A percentile compares a stretch with the other conserved stretches of the same genome.
Conservation (phyloP, 2,113 vertebrate genomes). For the Cheilinus undulatus region DNA sequence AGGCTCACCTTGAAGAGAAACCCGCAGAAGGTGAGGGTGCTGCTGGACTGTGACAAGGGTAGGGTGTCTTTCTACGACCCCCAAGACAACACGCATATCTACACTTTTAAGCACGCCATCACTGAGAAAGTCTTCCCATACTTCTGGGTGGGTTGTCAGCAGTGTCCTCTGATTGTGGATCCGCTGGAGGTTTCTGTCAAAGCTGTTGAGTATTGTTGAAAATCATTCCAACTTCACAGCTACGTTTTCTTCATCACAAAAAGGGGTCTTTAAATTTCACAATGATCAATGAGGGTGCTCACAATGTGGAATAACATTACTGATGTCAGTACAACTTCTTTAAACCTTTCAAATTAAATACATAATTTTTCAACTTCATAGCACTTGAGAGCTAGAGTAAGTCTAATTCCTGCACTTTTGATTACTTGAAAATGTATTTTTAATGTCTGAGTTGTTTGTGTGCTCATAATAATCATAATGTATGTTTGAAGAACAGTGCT, state of each 20-base stretch:
- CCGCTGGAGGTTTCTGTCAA: slow-evolving; percentile 60
- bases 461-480: not conserved
- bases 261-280: not conserved
- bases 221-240: not conserved
- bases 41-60: slow-evolving; percentile 75
- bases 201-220: slow-evolving; percentile 19
- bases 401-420: not conserved
- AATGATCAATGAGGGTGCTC: too few species aligned
- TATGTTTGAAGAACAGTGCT: not conserved
- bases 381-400: not conserved
- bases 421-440: not conserved
- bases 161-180: slow-evolving; percentile 63
- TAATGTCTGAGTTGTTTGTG: not conserved
- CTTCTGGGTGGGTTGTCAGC: slow-evolving; percentile 79
- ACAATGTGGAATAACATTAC: not conserved
- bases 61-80: slow-evolving; percentile 70
- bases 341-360: not conserved
- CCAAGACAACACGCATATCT: slow-evolving; percentile 59
- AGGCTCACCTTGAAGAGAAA: slow-evolving; percentile 67
- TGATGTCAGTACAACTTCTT: not conserved
- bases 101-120: slow-evolving; percentile 78
- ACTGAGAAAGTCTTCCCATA: slow-evolving; percentile 75
- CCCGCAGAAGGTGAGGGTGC: slow-evolving; percentile 70
- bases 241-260: not conserved
- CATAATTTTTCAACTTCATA: not conserved